phyloP scores from a whole-genome alignment of 64 coral and sea anemone species.

The Dendronephthya gigantea region DNA sequence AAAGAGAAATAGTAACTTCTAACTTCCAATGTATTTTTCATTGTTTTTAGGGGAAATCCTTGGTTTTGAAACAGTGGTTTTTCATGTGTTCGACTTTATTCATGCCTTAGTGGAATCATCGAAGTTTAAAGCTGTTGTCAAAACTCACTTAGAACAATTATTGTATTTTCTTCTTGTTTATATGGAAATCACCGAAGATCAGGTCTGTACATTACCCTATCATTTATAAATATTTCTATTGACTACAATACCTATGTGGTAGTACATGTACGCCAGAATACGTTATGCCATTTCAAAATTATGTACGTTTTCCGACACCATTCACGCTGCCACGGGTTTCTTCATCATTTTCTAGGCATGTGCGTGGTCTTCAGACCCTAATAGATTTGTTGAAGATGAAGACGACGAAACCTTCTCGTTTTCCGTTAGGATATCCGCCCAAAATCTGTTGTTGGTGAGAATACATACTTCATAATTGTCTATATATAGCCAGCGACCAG shows the following conservation, averaged over 20 bases:
- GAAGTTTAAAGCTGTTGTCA: constrained; percentile 84
- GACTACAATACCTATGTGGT: neutral
- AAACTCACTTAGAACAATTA: constrained; percentile 72
- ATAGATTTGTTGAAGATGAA: constrained; percentile 98
- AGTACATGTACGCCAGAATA: no score
- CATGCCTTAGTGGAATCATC: constrained; percentile 91
- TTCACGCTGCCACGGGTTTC: neutral
- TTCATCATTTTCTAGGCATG: constrained; percentile 41
- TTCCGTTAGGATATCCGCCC: constrained; percentile 92
- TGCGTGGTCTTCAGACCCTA: constrained; percentile 77
- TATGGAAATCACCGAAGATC: constrained; percentile 93
- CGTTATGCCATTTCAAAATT: no score
- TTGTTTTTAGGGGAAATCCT: constrained; percentile 63
- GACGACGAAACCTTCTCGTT: constrained; percentile 96
- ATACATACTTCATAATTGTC: no score
- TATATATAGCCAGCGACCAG: no score
- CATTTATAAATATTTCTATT: neutral
- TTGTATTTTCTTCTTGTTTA: constrained; percentile 89
- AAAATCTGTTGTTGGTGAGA: constrained; percentile 88
- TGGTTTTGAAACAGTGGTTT: constrained; percentile 92
- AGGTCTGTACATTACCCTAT: constrained; percentile 28
- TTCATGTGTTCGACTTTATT: constrained; percentile 95
- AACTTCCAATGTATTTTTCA: no score
- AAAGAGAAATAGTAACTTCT: no score
- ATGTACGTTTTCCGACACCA: neutral